A percentile compares a stretch with the other conserved stretches of the same genome.
Evolutionary conservation across 2,888 invertebrate species (phyloP).

Genomic region (Ennomos quercinarius): DNA sequence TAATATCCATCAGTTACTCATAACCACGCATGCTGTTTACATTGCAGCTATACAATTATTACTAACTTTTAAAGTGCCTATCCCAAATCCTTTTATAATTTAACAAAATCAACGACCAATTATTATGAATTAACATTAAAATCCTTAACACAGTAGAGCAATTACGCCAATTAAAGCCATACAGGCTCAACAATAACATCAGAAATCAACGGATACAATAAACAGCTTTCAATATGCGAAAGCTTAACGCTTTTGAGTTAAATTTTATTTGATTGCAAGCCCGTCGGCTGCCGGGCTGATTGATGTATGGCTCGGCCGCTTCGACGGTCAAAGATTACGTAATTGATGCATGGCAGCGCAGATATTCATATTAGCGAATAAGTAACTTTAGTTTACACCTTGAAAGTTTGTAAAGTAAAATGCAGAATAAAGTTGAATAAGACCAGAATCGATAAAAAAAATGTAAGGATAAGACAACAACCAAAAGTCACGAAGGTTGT

Average conservation of each 20-base stretch:
- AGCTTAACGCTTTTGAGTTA: constrained; percentile 69
- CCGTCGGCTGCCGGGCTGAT: constrained; percentile 70
- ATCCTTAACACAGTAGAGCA: constrained; percentile 7
- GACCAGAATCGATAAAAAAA: too few relatives aligned
- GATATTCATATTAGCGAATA: constrained; percentile 49
- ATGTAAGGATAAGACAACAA: too few relatives aligned
- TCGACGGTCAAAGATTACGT: constrained; percentile 67
- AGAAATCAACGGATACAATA: constrained; percentile 41
- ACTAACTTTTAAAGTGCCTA: too few relatives aligned
- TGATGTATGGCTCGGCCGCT: constrained; percentile 73
- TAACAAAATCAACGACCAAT: constrained; percentile 2
- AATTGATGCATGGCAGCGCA: constrained; percentile 64
- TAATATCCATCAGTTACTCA: too few relatives aligned
- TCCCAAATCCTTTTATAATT: too few relatives aligned
- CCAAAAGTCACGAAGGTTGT: too few relatives aligned
- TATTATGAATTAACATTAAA: constrained; percentile 18
- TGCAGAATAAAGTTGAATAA: neutral
- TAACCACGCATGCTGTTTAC: too few relatives aligned
- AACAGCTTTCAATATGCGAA: constrained; percentile 49
- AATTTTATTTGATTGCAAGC: constrained; percentile 83
- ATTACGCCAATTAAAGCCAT: constrained; percentile 20
- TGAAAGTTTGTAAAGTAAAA: constrained; percentile 13
- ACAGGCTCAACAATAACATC: constrained; percentile 30
- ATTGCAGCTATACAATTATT: too few relatives aligned
- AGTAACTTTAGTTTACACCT: constrained; percentile 26